Base-by-base conservation (phyloP, 2,113 vertebrate genomes). In the Sterna hirundo region DNA sequence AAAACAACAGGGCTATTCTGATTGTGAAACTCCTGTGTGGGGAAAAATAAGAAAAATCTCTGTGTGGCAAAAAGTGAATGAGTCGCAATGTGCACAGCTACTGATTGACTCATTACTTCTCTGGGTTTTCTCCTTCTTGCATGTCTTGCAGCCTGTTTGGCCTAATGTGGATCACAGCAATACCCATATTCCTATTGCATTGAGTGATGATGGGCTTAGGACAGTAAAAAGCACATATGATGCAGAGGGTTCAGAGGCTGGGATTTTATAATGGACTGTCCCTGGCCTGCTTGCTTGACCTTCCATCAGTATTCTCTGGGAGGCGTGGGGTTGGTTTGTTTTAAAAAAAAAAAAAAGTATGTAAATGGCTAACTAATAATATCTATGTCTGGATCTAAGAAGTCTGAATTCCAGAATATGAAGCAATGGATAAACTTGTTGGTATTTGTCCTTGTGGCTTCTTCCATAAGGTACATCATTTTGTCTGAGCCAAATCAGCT, bases 141-240 rank as follows among this genome's bases (percentile, higher is more conserved):
- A 5, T 11, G 11, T 58, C 15, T 77, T 1, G 0, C 58, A 51
- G 64, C 32, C 55, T 64, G 18, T 3, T 32, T 36, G 71, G 61
- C 36, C 30, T 8, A 3, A 0, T 3, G 70, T 47, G 78, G 47
- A 40, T 49, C 47, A 19, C 70, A 54, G 66, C 16, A 23, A 5
- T 42, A 2, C 49, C 27, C 8, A 0, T 2, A 1, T 27, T 23
- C 25, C n/a, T 47, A 5, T 36, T 69, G 61, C 18, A 3, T 21
- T 21, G 44, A 30, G 20, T 30, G 46, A 19, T 3, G 6, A 1
- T 1, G 4, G 27, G 32, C 1, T 6, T 2, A 29, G 21, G 27
- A 7, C 30, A 44, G 6, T 29, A 18, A 36, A 26, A 85, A 36
- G 10, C n/a, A 10, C 3, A 0, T 3, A 2, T 6, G 26, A 42